Evolutionary conservation across 2,797 vertebrate genomes (phyloP), one percentile per base, ranked within the genome.

Genomic region (Muraenolepis orangiensis): DNA sequence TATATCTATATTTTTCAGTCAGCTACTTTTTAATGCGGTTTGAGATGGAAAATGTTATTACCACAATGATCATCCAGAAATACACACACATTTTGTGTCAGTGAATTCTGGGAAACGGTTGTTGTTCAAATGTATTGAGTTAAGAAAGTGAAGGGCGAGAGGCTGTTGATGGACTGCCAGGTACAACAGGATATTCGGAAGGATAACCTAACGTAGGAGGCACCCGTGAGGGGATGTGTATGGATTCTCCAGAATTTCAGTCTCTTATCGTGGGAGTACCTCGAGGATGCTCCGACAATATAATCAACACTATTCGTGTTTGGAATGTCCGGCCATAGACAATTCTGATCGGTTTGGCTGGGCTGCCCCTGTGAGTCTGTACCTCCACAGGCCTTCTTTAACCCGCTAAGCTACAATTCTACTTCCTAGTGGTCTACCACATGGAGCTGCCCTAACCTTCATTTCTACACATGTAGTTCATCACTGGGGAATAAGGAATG

Each of bases 401-500:
- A n/a, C n/a, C 57, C 57, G 23, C 13, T 64, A n/a, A 8, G 12
- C 57, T 4, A 57, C 18, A 57, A n/a, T 57, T 64, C 23, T 13
- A 26, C 57, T 64, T 26, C 57, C 57, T 64, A 64, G 23, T 10
- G 8, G 26, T 26, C 57, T 64, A 23, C 8, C 57, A 12, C n/a
- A 64, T 64, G 11, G 57, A 64, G 57, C 10, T 26, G 10, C 26
- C 23, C 26, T 26, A 23, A 64, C 57, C 57, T 64, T 64, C 7
- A 10, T 64, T 64, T 64, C 57, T 64, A 12, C n/a, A 26, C 4
- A 23, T 34, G 32, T 68, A 72, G 32, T 61, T 70, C 34, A 77
- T 83, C 80, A 77, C 34, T 32, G 66, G 26, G 69, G 68, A 81
- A 78, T 40, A 26, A 81, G n/a, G 69, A 69, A 74, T 31, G 29